phyloP scores from a whole-genome alignment of 2,113 vertebrate genomes.

The Canis aureus region DNA sequence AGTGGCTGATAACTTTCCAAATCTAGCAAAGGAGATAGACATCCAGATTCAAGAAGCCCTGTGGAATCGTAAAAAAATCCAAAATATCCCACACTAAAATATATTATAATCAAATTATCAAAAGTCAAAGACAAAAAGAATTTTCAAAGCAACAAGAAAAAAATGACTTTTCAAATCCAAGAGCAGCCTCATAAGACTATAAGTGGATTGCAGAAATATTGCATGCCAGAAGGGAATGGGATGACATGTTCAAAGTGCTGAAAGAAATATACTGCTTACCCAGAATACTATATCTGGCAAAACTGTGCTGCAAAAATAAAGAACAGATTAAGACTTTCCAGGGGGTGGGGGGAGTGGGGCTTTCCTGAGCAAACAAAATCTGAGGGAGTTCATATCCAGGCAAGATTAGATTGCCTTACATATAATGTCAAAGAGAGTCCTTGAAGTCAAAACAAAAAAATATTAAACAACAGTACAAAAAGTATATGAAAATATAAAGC shows the following conservation, averaged over 20 bases:
- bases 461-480: not conserved
- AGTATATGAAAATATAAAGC: not conserved
- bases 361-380: not conserved
- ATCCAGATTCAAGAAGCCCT: not conserved
- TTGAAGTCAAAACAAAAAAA: not conserved
- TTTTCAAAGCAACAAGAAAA: not conserved
- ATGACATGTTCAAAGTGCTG: not conserved
- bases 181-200: not conserved
- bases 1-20: not conserved
- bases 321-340: not conserved
- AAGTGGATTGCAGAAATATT: not conserved
- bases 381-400: not conserved
- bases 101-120: not conserved
- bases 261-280: not conserved
- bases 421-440: not conserved
- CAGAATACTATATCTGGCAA: not conserved
- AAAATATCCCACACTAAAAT: not conserved
- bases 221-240: not conserved
- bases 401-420: not conserved
- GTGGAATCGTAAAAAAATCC: not conserved
- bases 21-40: not conserved
- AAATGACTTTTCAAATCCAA: not conserved
- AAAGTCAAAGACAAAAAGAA: not conserved
- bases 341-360: not conserved
- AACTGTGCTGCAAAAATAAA: not conserved